Conservation (phyloP, 1,140 invertebrate species). For the Leguminivora glycinivorella region DNA sequence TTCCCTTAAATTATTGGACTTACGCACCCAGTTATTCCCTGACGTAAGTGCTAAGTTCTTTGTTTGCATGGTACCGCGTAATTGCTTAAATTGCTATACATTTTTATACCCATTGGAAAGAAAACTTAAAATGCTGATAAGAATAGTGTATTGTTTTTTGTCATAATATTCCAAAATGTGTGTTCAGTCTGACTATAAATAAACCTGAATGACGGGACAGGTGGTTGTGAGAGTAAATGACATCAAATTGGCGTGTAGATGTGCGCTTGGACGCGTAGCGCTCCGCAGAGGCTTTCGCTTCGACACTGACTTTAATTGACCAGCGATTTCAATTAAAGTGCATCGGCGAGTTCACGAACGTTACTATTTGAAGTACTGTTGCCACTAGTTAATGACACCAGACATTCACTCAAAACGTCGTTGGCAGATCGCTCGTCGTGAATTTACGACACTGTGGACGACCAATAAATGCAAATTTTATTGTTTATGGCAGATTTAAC, state of each 20-base stretch:
- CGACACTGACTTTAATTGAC: constrained; percentile 64
- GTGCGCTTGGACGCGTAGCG: constrained; percentile 35
- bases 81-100: neutral
- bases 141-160: neutral
- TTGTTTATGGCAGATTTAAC: constrained; percentile 77
- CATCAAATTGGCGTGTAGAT: constrained; percentile 66
- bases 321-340: constrained; percentile 71
- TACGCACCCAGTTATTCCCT: constrained; percentile 60
- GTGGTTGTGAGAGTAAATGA: constrained; percentile 59
- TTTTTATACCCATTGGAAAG: neutral
- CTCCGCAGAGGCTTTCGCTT: constrained; percentile 14
- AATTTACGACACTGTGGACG: constrained; percentile 74
- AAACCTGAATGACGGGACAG: constrained; percentile 26
- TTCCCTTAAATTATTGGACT: constrained; percentile 65
- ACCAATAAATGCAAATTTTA: constrained; percentile 79
- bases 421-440: constrained; percentile 67
- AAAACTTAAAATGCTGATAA: neutral
- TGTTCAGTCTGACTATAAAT: neutral
- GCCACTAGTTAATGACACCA: constrained; percentile 51
- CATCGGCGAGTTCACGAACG: constrained; percentile 62
- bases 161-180: neutral
- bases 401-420: constrained; percentile 75
- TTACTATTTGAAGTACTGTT: constrained; percentile 51
- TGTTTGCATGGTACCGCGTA: constrained; percentile 50
- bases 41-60: constrained; percentile 56